phyloP scores from a whole-genome alignment of 2,113 vertebrate species.

The Ophthalmolycus amberensis region DNA sequence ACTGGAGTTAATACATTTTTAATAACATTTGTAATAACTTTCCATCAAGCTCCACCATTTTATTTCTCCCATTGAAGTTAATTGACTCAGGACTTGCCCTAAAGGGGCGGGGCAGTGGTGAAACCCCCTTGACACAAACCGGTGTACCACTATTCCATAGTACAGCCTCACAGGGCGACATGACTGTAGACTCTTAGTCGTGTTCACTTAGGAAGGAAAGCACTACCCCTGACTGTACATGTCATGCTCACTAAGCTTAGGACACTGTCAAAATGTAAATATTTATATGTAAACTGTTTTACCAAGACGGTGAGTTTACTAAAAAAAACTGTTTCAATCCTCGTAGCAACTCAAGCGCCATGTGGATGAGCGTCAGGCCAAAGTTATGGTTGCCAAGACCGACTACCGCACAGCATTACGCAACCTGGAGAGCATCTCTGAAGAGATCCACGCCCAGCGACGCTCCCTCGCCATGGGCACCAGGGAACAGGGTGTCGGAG shows the following conservation, averaged over 20 bases:
- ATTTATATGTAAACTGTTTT: neutral
- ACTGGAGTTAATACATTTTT: neutral
- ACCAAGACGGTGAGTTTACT: neutral
- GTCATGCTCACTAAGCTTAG: neutral
- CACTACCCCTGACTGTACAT: neutral
- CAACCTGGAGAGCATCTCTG: constrained; percentile 95
- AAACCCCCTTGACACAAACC: no score
- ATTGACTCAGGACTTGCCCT: no score
- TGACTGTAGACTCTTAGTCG: neutral
- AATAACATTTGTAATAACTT: neutral
- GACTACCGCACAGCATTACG: constrained; percentile 93
- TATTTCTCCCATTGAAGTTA: no score
- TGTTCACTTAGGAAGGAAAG: neutral
- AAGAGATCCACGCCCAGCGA: constrained; percentile 95
- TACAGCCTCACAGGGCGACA: no score
- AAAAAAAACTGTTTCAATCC: constrained; percentile 8
- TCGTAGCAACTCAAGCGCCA: constrained; percentile 91
- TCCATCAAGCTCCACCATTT: neutral
- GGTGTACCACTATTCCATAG: neutral
- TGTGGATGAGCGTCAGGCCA: constrained; percentile 92
- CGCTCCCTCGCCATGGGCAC: constrained; percentile 90
- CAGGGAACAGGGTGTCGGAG: constrained; percentile 91
- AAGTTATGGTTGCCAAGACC: constrained; percentile 89
- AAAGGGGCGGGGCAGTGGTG: no score
- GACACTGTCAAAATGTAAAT: neutral